Conservation (phyloP, 2,888 invertebrate genomes). For the Thymelicus sylvestris region DNA sequence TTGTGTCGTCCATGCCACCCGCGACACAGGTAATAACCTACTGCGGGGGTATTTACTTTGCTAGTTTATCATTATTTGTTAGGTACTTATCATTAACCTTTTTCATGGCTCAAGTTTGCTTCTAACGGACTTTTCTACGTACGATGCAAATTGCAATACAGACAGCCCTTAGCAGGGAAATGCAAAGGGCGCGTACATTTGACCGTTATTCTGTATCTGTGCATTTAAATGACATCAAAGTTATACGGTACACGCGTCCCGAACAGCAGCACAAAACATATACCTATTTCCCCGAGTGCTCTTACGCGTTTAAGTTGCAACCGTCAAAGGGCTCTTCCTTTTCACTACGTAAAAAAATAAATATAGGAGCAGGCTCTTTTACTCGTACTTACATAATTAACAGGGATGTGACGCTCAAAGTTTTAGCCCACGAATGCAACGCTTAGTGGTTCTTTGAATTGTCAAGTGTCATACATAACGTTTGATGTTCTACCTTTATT, state of each 20-base stretch:
- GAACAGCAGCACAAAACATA: constrained; percentile 55
- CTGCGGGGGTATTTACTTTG: too few relatives aligned
- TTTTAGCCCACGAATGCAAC: constrained; percentile 55
- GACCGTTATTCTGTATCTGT: constrained; percentile 28
- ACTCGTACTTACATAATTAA: constrained; percentile 69
- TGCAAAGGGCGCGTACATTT: constrained; percentile 6
- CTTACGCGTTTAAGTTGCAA: constrained; percentile 62
- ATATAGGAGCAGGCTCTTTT: constrained; percentile 53
- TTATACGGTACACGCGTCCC: constrained; percentile 47
- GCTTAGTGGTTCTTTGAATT: constrained; percentile 67
- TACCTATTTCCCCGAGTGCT: constrained; percentile 60
- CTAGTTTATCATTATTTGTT: too few relatives aligned
- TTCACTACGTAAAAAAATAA: constrained; percentile 69
- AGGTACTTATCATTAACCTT: too few relatives aligned
- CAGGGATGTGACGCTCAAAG: constrained; percentile 64
- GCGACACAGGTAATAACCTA: too few relatives aligned
- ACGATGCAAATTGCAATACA: too few relatives aligned
- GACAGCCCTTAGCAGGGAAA: neutral
- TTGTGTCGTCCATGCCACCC: too few relatives aligned
- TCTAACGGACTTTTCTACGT: too few relatives aligned
- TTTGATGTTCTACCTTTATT: constrained; percentile 52
- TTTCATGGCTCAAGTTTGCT: too few relatives aligned
- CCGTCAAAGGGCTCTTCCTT: constrained; percentile 80
- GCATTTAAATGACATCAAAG: constrained; percentile 52
- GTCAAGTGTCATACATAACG: constrained; percentile 64